Evolutionary conservation across 2,797 vertebrate species (phyloP).

Genomic region (Alauda arvensis): DNA sequence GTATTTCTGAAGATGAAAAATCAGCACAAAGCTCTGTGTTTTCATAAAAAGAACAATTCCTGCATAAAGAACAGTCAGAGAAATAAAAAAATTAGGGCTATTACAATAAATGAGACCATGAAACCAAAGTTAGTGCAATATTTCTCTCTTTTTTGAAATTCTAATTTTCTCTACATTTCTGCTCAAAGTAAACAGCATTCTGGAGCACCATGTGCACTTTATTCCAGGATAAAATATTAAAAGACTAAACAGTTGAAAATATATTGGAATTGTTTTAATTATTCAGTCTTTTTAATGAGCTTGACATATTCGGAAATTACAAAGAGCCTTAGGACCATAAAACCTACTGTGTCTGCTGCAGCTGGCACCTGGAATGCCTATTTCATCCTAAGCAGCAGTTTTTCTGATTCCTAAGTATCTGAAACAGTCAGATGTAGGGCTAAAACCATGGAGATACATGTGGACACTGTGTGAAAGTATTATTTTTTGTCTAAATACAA

Average conservation of each 20-base stretch:
- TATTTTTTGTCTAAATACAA: background rate
- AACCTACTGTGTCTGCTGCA: background rate
- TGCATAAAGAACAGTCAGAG: background rate
- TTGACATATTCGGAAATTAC: conserved; percentile 10
- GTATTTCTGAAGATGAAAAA: background rate
- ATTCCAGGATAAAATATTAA: conserved; percentile 10
- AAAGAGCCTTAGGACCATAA: background rate
- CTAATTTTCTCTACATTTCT: background rate
- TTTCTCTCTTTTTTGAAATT: conserved; percentile 2
- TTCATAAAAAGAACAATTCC: conserved; percentile 5
- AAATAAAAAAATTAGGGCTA: background rate
- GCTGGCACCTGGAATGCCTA: background rate
- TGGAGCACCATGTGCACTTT: background rate
- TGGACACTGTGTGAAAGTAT: background rate
- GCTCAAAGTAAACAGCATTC: conserved; percentile 1
- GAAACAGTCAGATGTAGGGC: background rate
- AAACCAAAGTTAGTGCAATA: background rate
- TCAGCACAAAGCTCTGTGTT: background rate
- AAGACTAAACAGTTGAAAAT: background rate
- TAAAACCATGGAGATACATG: background rate
- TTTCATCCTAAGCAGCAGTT: background rate
- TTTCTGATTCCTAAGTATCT: background rate
- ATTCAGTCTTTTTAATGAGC: conserved; percentile 29
- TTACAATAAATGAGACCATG: background rate
- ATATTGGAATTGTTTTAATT: conserved; percentile 19